Evolutionary conservation across 2,888 invertebrate species (phyloP).

Genomic region (Drosophila picticornis): DNA sequence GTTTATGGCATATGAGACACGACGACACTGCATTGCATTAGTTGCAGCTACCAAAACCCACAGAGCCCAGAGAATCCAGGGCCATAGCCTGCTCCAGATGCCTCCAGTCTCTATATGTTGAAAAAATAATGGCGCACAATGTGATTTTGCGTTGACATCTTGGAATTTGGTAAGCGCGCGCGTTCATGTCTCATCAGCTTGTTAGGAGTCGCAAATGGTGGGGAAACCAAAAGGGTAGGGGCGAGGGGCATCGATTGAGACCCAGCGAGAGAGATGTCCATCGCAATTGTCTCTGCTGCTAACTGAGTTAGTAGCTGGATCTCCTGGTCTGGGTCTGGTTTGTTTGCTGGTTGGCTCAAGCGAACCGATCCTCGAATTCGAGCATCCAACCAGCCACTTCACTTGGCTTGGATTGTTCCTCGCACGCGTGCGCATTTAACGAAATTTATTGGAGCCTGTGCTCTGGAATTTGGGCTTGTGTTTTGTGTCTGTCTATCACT

Average conservation of each 20-base stretch:
- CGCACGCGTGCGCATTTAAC: constrained; percentile 84
- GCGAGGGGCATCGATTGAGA: constrained; percentile 38
- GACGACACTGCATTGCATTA: constrained; percentile 81
- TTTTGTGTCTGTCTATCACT: constrained; percentile 80
- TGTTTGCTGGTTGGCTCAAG: background rate
- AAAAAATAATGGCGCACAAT: constrained; percentile 81
- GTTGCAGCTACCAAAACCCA: constrained; percentile 42
- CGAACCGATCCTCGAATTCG: constrained; percentile 26
- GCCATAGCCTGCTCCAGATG: constrained; percentile 53
- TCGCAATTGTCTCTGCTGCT: constrained; percentile 70
- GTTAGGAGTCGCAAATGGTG: constrained; percentile 67
- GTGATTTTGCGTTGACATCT: constrained; percentile 83
- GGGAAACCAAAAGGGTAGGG: background rate
- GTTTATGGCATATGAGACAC: constrained; percentile 81
- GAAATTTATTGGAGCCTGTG: constrained; percentile 83
- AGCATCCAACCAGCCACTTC: constrained; percentile 12
- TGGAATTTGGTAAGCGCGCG: constrained; percentile 84
- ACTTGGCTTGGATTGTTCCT: constrained; percentile 60
- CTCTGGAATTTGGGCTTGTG: constrained; percentile 81
- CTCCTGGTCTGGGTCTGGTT: constrained; percentile 1
- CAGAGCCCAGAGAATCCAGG: background rate
- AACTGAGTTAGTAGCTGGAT: constrained; percentile 77
- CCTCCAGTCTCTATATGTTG: constrained; percentile 10
- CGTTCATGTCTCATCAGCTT: constrained; percentile 83
- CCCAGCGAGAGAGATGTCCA: constrained; percentile 74